Evolutionary conservation across 2,888 invertebrate species (phyloP), one percentile per base, ranked within the genome.

Genomic region (Rotaria sp.): DNA sequence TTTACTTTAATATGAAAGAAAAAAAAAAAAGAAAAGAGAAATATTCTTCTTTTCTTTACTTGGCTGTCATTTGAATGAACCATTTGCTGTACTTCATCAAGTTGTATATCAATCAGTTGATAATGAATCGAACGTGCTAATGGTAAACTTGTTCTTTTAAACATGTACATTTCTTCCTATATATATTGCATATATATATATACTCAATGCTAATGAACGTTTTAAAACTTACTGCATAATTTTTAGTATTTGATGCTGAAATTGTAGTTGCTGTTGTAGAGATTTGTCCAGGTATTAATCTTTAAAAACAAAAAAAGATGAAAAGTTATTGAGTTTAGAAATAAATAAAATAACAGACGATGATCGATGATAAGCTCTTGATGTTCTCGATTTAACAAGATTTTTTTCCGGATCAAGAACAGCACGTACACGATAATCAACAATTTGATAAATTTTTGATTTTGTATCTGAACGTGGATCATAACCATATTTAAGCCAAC

Each of bases 391-490:
- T 45, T 80, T 41, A 2, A 80, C 80, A 45, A 80, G 26, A n/a
- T 80, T 80, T 45, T 85, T 74, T 30, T 86, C 85, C 2, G 86
- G 80, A 48, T 86, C 86, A 24, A 85, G 80, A 26, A 75, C 80
- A 30, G 80, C 59, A n/a, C 86, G 85, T 21, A 86, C 45, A 35
- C 87, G 55, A 74, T 87, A 96, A 91, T 97, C 96, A 87, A 97
- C 92, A 5, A 94, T 94, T 92, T 99, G 98, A 90, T 95, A 97
- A 85, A 94, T 93, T 88, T 95, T 94, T 2, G 96, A 93, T 3
- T 92, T 92, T 10, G 94, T 94, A 88, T 95, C 94, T 88, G 94
- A 94, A 48, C 95, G 93, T 0, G 98, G 97, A 92, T 99, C 96
- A 90, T 95, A 97, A 0, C 97, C 97, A 89, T 94, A 94, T 88